Evolutionary conservation across 2,113 vertebrate species (phyloP).

Genomic region (Halcyon malimbica): DNA sequence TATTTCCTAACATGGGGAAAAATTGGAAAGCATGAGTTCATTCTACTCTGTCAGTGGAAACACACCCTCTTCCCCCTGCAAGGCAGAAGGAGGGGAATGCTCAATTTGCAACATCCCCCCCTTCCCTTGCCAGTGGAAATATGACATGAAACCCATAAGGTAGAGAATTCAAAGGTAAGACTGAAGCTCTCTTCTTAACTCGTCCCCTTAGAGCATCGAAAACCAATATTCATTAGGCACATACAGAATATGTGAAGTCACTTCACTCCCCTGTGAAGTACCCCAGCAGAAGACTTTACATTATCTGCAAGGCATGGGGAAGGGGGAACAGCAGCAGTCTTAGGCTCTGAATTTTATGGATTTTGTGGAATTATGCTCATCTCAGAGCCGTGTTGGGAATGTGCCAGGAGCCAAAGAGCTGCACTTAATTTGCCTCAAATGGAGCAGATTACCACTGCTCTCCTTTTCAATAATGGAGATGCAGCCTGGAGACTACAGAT

Average conservation of each 20-base stretch:
- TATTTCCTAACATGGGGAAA: conserved; percentile 74
- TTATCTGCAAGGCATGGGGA: not conserved
- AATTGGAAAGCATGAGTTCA: conserved; percentile 67
- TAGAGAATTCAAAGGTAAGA: conserved; percentile 21
- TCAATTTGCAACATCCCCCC: not conserved
- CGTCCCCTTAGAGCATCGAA: not conserved
- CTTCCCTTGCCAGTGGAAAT: not conserved
- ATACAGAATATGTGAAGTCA: not conserved
- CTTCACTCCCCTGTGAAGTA: not conserved
- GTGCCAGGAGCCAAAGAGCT: conserved; percentile 48
- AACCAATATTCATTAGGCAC: not conserved
- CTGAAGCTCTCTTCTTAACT: conserved; percentile 1
- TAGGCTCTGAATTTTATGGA: not conserved
- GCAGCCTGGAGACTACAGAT: conserved; percentile 53
- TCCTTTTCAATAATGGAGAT: conserved; percentile 37
- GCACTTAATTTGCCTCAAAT: conserved; percentile 60
- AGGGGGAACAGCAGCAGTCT: not conserved
- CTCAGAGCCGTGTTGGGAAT: not conserved
- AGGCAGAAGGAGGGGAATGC: not conserved
- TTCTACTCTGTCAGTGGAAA: conserved; percentile 53
- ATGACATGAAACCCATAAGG: not conserved
- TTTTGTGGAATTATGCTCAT: conserved; percentile 53
- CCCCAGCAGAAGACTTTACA: not conserved
- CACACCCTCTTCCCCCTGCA: conserved; percentile 43
- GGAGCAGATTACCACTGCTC: conserved; percentile 51